Evolutionary conservation across 2,888 invertebrate species (phyloP).

Genomic region (Rhimphoctona megacephalus): DNA sequence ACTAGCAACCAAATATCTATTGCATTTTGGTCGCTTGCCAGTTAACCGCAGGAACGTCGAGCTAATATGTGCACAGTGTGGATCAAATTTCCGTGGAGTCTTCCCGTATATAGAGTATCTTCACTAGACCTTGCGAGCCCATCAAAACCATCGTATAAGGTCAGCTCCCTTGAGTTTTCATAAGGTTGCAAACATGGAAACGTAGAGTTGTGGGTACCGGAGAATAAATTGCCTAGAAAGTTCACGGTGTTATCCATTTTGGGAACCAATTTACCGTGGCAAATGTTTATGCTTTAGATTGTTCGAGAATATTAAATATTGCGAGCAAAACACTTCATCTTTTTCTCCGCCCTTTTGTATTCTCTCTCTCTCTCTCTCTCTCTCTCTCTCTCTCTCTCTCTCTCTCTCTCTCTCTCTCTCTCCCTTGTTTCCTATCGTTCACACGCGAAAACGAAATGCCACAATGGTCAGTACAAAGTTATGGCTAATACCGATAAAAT

Average conservation of each 20-base stretch:
- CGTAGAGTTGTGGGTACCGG: background rate
- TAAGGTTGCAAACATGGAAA: background rate
- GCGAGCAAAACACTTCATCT: background rate
- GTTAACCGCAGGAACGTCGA: conserved; percentile 37
- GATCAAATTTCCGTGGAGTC: conserved; percentile 57
- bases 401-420: no score
- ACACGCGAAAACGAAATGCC: background rate
- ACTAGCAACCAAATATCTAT: conserved; percentile 16
- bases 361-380: no score
- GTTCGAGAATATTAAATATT: conserved; percentile 25
- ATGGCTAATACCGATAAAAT: conserved; percentile 13
- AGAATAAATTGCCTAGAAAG: conserved; percentile 17
- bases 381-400: no score
- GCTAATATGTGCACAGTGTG: conserved; percentile 51
- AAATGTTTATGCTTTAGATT: conserved; percentile 11
- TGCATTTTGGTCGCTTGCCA: conserved; percentile 15
- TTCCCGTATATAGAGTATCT: background rate
- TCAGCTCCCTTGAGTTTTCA: conserved; percentile 9
- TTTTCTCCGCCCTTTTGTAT: background rate
- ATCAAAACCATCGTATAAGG: background rate
- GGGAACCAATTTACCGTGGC: conserved; percentile 1
- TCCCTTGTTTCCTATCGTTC: background rate
- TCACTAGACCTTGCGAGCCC: background rate
- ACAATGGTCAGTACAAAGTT: conserved; percentile 28
- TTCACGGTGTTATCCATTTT: conserved; percentile 31